phyloP scores from a whole-genome alignment of 2,888 invertebrate genomes.

The Teleiodes luculella region DNA sequence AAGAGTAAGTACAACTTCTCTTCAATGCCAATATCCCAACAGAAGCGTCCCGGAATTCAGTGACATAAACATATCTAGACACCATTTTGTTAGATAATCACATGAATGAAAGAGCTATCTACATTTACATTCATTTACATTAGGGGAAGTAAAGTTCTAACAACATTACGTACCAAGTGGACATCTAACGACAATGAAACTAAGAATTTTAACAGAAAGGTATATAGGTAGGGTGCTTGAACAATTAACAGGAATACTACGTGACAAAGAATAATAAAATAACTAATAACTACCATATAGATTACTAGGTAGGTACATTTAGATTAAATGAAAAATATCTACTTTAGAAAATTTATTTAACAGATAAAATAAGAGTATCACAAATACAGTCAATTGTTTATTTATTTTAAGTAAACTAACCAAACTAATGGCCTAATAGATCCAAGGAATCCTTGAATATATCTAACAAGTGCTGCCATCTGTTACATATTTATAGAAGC shows the following conservation, averaged over 20 bases:
- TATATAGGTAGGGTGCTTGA: constrained; percentile 9
- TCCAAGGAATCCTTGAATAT: too few relatives aligned
- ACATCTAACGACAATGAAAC: neutral
- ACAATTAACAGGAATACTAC: neutral
- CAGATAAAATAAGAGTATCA: neutral
- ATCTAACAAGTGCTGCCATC: neutral
- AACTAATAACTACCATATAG: too few relatives aligned
- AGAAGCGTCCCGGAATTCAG: neutral
- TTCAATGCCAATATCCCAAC: neutral
- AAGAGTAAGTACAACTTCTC: too few relatives aligned
- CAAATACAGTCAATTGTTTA: neutral
- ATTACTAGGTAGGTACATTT: neutral
- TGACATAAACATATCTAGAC: constrained; percentile 12
- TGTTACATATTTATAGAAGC: neutral
- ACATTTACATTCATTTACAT: too few relatives aligned
- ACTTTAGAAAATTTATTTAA: neutral
- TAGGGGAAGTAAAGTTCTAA: neutral
- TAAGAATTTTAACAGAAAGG: neutral
- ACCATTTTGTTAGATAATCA: constrained; percentile 21
- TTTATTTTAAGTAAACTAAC: too few relatives aligned
- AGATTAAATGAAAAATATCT: neutral
- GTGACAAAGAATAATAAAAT: neutral
- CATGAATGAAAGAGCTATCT: constrained; percentile 5
- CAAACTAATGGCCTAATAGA: too few relatives aligned
- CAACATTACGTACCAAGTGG: neutral